These are phyloP conservation scores for Psittacus erithacus DNA, from an alignment of 2,113 vertebrate species.

Conservation along the genomic window DNA sequence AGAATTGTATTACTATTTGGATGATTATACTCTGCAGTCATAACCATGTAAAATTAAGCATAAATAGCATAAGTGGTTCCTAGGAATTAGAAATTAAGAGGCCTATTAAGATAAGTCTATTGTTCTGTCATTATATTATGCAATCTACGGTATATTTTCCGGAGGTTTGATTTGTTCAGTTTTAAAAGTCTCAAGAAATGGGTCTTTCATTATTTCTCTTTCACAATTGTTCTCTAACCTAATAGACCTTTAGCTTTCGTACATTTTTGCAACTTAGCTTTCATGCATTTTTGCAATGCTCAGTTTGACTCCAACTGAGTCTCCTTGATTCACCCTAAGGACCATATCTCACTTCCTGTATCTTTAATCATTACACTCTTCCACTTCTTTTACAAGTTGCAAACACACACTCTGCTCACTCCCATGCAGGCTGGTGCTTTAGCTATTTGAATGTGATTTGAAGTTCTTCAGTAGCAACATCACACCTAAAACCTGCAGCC, in stretches of 20 bases:
- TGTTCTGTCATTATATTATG: background rate
- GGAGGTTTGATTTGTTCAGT: background rate
- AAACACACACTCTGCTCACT: background rate
- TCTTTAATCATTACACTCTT: background rate
- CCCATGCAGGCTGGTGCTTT: accelerated
- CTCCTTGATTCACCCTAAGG: background rate
- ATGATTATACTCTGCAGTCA: slow-evolving; percentile 34
- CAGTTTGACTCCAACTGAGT: background rate
- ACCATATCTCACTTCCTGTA: accelerated
- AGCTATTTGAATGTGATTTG: background rate
- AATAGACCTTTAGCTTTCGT: background rate
- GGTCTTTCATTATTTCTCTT: background rate
- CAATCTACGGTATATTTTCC: slow-evolving; percentile 16
- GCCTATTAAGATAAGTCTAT: background rate
- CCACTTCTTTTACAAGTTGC: background rate
- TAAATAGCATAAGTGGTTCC: slow-evolving; percentile 14
- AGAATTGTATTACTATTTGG: slow-evolving; percentile 48
- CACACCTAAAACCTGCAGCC: background rate
- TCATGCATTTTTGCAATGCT: background rate
- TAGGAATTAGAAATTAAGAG: slow-evolving; percentile 24
- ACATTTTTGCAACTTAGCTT: background rate
- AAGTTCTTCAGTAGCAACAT: background rate
- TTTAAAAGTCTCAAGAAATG: slow-evolving; percentile 12
- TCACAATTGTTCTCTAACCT: background rate
- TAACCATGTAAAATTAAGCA: slow-evolving; percentile 64